A percentile compares a stretch with the other conserved stretches of the same genome.
These are phyloP conservation scores for Alethe diademata DNA, from an alignment of 2,113 vertebrate genomes.

Conservation along the genomic window DNA sequence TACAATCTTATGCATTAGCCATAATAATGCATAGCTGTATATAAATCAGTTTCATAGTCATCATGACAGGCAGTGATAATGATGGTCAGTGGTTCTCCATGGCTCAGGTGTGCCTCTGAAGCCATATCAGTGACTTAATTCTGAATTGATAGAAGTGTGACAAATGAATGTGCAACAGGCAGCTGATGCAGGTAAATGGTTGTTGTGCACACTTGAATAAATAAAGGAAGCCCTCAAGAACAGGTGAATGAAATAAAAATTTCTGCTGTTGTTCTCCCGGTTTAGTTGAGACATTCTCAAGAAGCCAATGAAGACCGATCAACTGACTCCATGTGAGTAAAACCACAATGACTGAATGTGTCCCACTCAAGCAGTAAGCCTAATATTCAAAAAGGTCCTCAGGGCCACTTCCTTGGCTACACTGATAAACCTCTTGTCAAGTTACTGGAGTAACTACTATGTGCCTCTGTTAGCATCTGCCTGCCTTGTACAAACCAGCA, in stretches of 20 bases:
- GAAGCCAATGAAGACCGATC: rapidly evolving
- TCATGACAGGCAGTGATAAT: neutral
- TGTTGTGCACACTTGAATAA: neutral
- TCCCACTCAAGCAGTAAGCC: neutral
- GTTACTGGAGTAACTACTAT: neutral
- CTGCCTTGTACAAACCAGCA: neutral
- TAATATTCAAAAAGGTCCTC: neutral
- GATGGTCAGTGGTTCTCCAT: neutral
- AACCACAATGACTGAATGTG: neutral
- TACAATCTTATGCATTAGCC: neutral
- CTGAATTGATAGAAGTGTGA: neutral
- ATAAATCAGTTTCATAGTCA: neutral
- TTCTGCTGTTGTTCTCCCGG: neutral
- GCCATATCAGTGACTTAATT: neutral
- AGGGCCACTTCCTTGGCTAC: neutral
- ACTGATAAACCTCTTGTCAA: neutral
- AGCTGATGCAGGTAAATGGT: neutral
- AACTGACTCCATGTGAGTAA: neutral
- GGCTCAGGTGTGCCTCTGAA: neutral
- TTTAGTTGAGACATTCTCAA: neutral
- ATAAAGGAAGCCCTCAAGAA: neutral
- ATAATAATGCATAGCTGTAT: neutral
- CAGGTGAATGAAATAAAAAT: neutral
- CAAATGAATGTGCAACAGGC: neutral
- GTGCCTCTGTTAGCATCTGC: neutral